Evolutionary conservation across 2,113 vertebrate species (phyloP), one percentile per base, ranked within the genome.

Genomic region (Menidia beryllina): DNA sequence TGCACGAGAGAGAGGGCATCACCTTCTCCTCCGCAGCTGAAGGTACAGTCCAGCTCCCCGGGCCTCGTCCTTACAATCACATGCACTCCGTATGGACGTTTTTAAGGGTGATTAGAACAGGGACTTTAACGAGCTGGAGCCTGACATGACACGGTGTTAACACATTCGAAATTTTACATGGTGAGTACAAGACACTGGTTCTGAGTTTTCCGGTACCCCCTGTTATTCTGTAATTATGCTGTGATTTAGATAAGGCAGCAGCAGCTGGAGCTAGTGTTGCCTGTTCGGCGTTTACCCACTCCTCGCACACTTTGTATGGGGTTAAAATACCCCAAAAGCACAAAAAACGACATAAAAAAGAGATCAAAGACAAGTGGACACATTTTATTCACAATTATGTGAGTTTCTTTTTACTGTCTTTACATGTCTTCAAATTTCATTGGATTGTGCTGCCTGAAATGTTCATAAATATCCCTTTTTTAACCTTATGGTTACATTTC

Each of bases 1-100:
- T 96, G 39, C 94, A 96, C 0, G 96, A 97, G 85, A 93, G 96
- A 78, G 94, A 95, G 76, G 93, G 94, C 73, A 93, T 96, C 47
- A 84, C 90, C 12, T 89, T 91, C 2, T 94, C 92, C 3, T 89
- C 93, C 0, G 62, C 70, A 4, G 62, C 86, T 1, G 95, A 97
- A 86, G 95, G 96, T 97, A 91, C 48, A 25, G 57, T 26, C 45
- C 13, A 20, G 23, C 39, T 26, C 6, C 43, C 50, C 52, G 21
- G 25, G 41, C 19, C 19, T 2, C 19, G 7, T 10, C 17, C 7
- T 47, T 21, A 39, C 8, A 17, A 12, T 5, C 7, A n/a, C 17
- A 8, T 15, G 19, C 10, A 1, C 4, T 6, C 13, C 13, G 36
- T 2, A 39, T 2, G 13, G 36, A 39, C 9, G 13, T 39, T 41